Evolutionary conservation across 2,113 vertebrate species (phyloP).

Genomic region (Prunella fulvescens): DNA sequence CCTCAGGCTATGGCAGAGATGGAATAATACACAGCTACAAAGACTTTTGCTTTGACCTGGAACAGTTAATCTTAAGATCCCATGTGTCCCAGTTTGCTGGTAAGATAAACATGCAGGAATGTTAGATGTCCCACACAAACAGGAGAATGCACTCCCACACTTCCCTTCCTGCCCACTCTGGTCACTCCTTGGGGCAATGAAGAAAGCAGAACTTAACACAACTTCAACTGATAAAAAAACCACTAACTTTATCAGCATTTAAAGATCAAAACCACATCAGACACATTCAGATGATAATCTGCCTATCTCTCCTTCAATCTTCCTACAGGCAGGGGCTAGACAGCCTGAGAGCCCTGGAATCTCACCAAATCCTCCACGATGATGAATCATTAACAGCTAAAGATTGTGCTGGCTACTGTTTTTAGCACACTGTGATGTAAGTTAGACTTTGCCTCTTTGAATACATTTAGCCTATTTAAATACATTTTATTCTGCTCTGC

Average conservation of each 20-base stretch:
- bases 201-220: background rate
- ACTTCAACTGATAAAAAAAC: background rate
- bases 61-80: background rate
- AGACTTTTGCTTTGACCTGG: background rate
- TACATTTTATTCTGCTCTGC: background rate
- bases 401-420: conserved; percentile 5
- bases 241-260: background rate
- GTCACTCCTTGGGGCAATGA: background rate
- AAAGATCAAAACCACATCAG: background rate
- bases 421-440: background rate
- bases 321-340: background rate
- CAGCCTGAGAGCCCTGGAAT: background rate
- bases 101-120: background rate
- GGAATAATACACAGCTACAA: background rate
- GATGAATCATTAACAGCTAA: conserved; percentile 41
- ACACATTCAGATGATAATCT: background rate
- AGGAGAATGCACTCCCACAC: background rate
- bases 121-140: background rate
- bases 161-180: background rate
- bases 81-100: background rate
- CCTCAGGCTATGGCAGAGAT: background rate
- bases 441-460: background rate
- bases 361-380: background rate
- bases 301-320: background rate
- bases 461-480: conserved; percentile 18